These are phyloP conservation scores for Leptestheria dahalacensis DNA, from an alignment of 1,140 invertebrate species.

Conservation along the genomic window DNA sequence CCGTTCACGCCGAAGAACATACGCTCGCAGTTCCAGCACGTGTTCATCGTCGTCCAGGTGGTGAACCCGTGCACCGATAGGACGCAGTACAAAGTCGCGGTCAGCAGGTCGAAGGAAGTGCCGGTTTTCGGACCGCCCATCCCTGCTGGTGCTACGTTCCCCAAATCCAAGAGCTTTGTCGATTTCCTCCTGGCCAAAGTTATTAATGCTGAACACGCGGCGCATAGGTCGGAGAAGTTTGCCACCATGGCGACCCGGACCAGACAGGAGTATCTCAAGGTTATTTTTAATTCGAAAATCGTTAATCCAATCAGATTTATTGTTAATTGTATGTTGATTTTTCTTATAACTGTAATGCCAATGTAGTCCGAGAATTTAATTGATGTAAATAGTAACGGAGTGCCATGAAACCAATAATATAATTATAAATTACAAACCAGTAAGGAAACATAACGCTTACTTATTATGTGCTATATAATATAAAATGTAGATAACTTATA, in stretches of 20 bases:
- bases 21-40: slow-evolving; percentile 90
- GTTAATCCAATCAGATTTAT: too few species aligned
- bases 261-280: slow-evolving; percentile 85
- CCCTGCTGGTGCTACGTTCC: slow-evolving; percentile 62
- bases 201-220: slow-evolving; percentile 95
- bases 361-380: too few species aligned
- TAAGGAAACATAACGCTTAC: too few species aligned
- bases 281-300: too few species aligned
- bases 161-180: slow-evolving; percentile 75
- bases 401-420: too few species aligned
- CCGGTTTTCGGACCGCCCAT: slow-evolving; percentile 90
- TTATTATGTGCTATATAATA: too few species aligned
- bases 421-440: too few species aligned
- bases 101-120: slow-evolving; percentile 87
- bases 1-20: slow-evolving; percentile 87
- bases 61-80: slow-evolving; percentile 82
- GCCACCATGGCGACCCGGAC: slow-evolving; percentile 92
- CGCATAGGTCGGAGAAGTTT: slow-evolving; percentile 90
- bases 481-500: too few species aligned
- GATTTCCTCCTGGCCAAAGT: slow-evolving; percentile 91
- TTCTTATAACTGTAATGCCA: too few species aligned
- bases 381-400: too few species aligned
- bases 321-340: too few species aligned
- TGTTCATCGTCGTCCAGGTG: slow-evolving; percentile 85
- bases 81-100: slow-evolving; percentile 77